Evolutionary conservation across 1,140 invertebrate species (phyloP), one percentile per base, ranked within the genome.

Genomic region (Cepaea nemoralis): DNA sequence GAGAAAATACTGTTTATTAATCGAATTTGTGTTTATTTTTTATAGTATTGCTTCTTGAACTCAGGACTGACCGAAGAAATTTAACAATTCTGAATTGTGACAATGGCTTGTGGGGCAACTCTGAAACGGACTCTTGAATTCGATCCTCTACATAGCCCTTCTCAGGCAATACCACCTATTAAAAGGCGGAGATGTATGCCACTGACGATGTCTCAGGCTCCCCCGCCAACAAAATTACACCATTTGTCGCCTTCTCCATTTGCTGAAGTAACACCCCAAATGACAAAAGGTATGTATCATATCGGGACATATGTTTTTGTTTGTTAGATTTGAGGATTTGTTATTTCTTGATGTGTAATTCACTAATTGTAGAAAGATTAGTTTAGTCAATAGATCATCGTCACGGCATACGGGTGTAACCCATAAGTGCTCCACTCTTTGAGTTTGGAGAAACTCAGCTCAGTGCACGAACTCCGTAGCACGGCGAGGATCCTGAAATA

Each of bases 221-320:
- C 55, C 0, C 35, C 37, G 74, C 40, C 37, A 70, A 77, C 75
- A 35, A 77, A 77, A 27, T 33, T 77, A n/a, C 75, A 77, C 27
- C 75, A 77, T 22, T 22, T 77, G 22, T 55, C 31, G 16, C 50
- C 75, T 16, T 77, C 75, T 22, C 75, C 75, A 19, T 77, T 77
- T 63, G 10, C 55, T 55, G 75, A 48, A 39, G 75, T 76, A 67
- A 76, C 70, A 71, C 71, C 84, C 76, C 79, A 70, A 48, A 0
- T 82, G 37, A 70, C 59, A 81, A 71, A 50, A 83, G 48, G 69
- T 79, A 76, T 10, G 12, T 77, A n/a, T n/a, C n/a, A n/a, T n/a
- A n/a, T n/a, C n/a, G n/a, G n/a, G n/a, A n/a, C n/a, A n/a, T n/a
- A n/a, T n/a, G n/a, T n/a, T n/a, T n/a, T n/a, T n/a, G n/a, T n/a